phyloP scores from a whole-genome alignment of 2,797 vertebrate genomes.

The Trichosurus vulpecula region DNA sequence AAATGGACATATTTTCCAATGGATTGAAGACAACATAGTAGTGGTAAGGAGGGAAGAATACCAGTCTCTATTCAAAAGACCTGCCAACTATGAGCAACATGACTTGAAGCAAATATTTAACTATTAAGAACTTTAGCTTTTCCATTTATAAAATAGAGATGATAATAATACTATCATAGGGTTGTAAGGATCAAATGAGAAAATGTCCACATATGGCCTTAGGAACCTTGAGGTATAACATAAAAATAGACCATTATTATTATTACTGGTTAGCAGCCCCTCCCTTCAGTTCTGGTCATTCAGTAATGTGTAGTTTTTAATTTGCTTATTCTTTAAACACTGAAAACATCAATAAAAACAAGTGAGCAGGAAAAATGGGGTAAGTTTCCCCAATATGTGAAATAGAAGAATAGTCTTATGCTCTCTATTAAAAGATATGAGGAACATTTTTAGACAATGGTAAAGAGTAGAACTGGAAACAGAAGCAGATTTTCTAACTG shows the following conservation, averaged over 20 bases:
- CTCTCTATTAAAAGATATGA: background rate
- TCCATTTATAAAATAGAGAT: background rate
- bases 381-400: background rate
- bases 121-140: background rate
- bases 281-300: background rate
- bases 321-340: background rate
- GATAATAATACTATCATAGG: background rate
- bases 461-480: background rate
- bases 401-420: background rate
- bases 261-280: background rate
- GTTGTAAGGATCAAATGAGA: background rate
- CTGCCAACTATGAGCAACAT: background rate
- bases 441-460: background rate
- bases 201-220: background rate
- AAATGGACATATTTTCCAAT: background rate
- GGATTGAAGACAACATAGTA: background rate
- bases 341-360: background rate
- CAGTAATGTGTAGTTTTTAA: background rate
- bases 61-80: background rate
- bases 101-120: background rate
- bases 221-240: background rate
- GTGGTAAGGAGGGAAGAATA: background rate
- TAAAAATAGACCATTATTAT: background rate
- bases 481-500: background rate
- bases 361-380: background rate